Conservation (phyloP, 2,888 invertebrate species). For the Orchesella flavescens region DNA sequence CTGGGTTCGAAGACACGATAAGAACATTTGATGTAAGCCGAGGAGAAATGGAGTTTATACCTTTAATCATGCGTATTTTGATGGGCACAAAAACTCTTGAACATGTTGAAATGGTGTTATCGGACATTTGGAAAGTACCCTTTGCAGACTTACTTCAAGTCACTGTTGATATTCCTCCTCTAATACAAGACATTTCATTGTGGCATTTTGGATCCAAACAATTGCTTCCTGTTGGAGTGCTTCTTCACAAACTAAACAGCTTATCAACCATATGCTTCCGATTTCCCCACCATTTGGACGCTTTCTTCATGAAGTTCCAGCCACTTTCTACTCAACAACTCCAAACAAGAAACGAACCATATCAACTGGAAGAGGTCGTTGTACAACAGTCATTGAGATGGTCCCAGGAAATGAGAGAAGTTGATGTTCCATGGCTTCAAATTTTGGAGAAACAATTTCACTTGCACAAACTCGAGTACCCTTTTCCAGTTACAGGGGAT, state of each 20-base stretch:
- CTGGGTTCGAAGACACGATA: slow-evolving; percentile 14
- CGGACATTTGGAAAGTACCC: slow-evolving; percentile 53
- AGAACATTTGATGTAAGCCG: slow-evolving; percentile 36
- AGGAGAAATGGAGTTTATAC: slow-evolving; percentile 54
- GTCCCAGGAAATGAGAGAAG: slow-evolving; percentile 46
- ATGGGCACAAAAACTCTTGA: slow-evolving; percentile 8
- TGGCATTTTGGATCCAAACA: slow-evolving; percentile 55
- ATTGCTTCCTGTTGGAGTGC: slow-evolving; percentile 28
- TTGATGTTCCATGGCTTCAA: slow-evolving; percentile 49
- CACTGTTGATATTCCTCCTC: slow-evolving; percentile 9
- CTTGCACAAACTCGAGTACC: slow-evolving; percentile 35
- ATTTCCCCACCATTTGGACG: slow-evolving; percentile 47
- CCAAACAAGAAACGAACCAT: slow-evolving; percentile 4
- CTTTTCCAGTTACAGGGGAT: slow-evolving; percentile 40
- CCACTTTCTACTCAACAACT: slow-evolving; percentile 5
- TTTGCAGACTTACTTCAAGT: slow-evolving; percentile 47
- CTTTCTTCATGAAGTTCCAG: slow-evolving; percentile 47
- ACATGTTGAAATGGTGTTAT: slow-evolving; percentile 39
- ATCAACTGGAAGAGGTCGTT: slow-evolving; percentile 46
- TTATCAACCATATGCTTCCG: slow-evolving; percentile 20
- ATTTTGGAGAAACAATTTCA: slow-evolving; percentile 42
- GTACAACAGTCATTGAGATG: slow-evolving; percentile 50
- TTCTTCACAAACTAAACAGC: slow-evolving; percentile 18
- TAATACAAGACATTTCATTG: slow-evolving; percentile 25
- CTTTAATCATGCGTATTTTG: slow-evolving; percentile 41